phyloP scores from a whole-genome alignment of 2,797 vertebrate genomes.

The Delichon dasypus region DNA sequence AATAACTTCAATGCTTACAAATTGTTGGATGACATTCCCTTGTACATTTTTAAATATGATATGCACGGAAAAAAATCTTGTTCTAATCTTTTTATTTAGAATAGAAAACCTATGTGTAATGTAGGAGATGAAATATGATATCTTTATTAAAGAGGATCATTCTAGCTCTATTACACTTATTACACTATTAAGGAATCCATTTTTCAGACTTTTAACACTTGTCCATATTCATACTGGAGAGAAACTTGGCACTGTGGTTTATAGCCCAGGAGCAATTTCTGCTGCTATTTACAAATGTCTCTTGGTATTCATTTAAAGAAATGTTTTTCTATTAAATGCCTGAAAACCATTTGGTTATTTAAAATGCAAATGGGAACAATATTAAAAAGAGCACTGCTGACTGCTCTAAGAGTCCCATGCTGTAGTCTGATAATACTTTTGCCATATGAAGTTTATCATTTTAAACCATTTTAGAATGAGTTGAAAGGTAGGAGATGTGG shows the following conservation, averaged over 20 bases:
- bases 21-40: constrained; percentile 48
- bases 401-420: not conserved
- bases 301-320: constrained; percentile 69
- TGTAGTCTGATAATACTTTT: constrained; percentile 6
- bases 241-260: constrained; percentile 72
- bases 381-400: not conserved
- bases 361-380: constrained; percentile 61
- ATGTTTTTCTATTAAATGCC: constrained; percentile 70
- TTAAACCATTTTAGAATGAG: not conserved
- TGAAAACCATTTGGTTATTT: constrained; percentile 65
- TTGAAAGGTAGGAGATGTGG: not conserved
- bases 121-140: constrained; percentile 40
- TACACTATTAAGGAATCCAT: constrained; percentile 72
- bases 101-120: constrained; percentile 48
- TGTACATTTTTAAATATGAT: constrained; percentile 58
- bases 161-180: constrained; percentile 61
- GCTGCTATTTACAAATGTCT: constrained; percentile 72
- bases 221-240: constrained; percentile 64
- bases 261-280: constrained; percentile 71
- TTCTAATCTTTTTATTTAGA: constrained; percentile 60
- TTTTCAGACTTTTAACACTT: constrained; percentile 67
- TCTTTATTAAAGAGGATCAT: constrained; percentile 68
- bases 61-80: constrained; percentile 23
- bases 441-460: not conserved
- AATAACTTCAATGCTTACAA: constrained; percentile 60